These are phyloP conservation scores for Caradrina clavipalpis DNA, from an alignment of 2,888 invertebrate species.

Conservation along the genomic window DNA sequence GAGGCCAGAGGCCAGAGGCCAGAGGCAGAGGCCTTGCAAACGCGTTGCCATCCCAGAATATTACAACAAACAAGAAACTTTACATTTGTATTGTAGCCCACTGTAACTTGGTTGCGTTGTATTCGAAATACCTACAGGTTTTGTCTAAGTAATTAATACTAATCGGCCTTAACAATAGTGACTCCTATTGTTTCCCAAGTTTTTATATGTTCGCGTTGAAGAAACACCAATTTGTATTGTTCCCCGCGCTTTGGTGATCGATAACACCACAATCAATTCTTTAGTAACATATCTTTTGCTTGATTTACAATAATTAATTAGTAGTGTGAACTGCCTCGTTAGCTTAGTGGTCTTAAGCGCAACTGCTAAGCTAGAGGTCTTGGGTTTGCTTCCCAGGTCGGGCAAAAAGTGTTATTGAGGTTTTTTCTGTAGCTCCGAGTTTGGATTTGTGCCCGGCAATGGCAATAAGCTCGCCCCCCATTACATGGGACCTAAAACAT, in stretches of 20 bases:
- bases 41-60: no score
- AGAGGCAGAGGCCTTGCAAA: no score
- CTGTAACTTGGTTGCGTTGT: slow-evolving; percentile 37
- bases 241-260: slow-evolving; percentile 62
- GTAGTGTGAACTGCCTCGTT: slow-evolving; percentile 40
- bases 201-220: slow-evolving; percentile 65
- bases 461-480: no score
- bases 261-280: slow-evolving; percentile 65
- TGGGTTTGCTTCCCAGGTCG: no score
- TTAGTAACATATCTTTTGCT: slow-evolving; percentile 53
- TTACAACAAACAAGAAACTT: slow-evolving; percentile 42
- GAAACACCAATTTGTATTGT: slow-evolving; percentile 71
- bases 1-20: no score
- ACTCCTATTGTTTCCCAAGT: slow-evolving; percentile 66
- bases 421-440: no score
- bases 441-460: no score
- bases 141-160: slow-evolving; percentile 62
- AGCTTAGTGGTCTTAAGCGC: no score
- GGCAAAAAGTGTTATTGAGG: no score
- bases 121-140: slow-evolving; percentile 44
- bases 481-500: no score
- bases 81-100: slow-evolving; percentile 18
- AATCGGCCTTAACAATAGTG: slow-evolving; percentile 67
- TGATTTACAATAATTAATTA: slow-evolving; percentile 46
- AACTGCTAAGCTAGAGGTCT: no score